These are phyloP conservation scores for Eristalinus aeneus DNA, from an alignment of 2,888 invertebrate genomes.

Conservation along the genomic window DNA sequence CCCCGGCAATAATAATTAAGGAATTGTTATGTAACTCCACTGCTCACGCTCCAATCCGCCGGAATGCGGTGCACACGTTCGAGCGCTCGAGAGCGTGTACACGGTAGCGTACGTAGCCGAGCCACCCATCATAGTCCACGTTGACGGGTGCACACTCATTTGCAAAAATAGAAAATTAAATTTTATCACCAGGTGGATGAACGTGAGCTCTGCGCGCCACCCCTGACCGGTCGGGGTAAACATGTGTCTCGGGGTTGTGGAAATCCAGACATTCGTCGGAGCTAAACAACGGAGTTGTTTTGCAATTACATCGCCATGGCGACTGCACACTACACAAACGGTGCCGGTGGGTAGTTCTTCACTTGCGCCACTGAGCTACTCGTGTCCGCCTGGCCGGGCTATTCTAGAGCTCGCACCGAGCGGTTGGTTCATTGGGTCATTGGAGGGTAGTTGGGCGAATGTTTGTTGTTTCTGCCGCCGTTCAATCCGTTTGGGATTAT, in stretches of 20 bases:
- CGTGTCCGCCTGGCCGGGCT: neutral
- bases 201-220: conserved; percentile 27
- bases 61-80: conserved; percentile 39
- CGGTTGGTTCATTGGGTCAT: conserved; percentile 59
- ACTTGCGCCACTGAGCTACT: neutral
- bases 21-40: conserved; percentile 42
- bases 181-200: conserved; percentile 59
- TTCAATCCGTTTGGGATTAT: conserved; percentile 54
- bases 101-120: neutral
- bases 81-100: neutral
- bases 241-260: conserved; percentile 48
- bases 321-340: conserved; percentile 10
- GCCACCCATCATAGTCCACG: neutral
- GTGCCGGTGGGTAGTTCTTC: neutral
- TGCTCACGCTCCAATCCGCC: conserved; percentile 12
- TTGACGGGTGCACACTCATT: conserved; percentile 50
- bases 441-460: conserved; percentile 22
- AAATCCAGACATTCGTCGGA: conserved; percentile 44
- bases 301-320: conserved; percentile 63
- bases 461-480: conserved; percentile 40
- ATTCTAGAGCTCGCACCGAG: conserved; percentile 23
- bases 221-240: conserved; percentile 13
- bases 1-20: conserved; percentile 65
- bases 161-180: conserved; percentile 66
- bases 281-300: conserved; percentile 51